Evolutionary conservation across 30 jellyfish, hydroid and myxozoan species (phyloP), one percentile per base, ranked within the genome.

Genomic region (Pelagia noctiluca): DNA sequence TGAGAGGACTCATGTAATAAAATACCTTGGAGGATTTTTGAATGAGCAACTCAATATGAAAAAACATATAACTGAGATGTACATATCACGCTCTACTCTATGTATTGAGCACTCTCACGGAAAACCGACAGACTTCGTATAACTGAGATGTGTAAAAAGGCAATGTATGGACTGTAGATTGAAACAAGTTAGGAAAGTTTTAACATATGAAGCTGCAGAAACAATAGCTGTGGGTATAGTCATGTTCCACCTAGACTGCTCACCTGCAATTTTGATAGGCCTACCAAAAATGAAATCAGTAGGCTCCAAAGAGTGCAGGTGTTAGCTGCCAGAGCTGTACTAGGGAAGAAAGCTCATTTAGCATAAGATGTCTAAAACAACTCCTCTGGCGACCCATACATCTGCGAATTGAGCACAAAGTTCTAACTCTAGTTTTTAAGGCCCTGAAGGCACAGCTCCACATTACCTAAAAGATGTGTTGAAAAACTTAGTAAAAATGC

Each of bases 371-470:
- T 78, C 82, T 63, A 1, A 79, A 79, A 63, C 82, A 79, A 63
- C 82, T 79, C 29, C 90, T 47, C 35, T 79, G 90, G 90, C 32
- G 63, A 49, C 82, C 83, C 52, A 79, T 79, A 63, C 73, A 79
- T 63, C 83, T 79, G 62, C 36, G 90, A 66, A 79, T 79, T 79
- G 90, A 79, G 46, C 82, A 79, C 63, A 66, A 79, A 79, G 29
- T 78, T 75, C 75, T 75, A 50, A 50, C 62, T 28, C 86, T 75
- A 75, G 75, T 36, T 52, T 75, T 53, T 49, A 75, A 75, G 86
- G 86, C 86, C 25, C 75, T 53, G 57, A 75, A 75, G 75, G 86
- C 86, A 50, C 86, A 75, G 86, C 86, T 75, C 86, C 86, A 21
- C 76, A 75, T 30, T 75, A 75, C 75, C 88, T 76, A 48, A 54